These are phyloP conservation scores for Drosophila putrida DNA, from an alignment of 2,888 invertebrate genomes.

Conservation along the genomic window DNA sequence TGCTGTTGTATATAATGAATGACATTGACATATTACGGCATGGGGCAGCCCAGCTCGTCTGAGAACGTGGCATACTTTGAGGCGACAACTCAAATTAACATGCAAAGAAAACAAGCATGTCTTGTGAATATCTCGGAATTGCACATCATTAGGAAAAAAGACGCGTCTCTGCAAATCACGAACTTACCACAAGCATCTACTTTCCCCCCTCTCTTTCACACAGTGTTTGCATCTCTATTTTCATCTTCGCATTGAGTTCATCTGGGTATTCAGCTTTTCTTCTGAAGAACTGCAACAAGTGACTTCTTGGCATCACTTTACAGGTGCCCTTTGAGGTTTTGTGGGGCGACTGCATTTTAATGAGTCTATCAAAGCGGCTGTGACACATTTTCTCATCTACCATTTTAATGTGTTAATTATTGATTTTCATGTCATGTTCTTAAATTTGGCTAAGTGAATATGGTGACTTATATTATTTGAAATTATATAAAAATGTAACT, in stretches of 20 bases:
- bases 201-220: background rate
- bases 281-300: slow-evolving; percentile 44
- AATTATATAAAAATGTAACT: too few relatives aligned
- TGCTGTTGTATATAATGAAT: slow-evolving; percentile 72
- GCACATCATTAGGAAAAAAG: slow-evolving; percentile 63
- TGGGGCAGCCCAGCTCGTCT: slow-evolving; percentile 19
- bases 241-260: background rate
- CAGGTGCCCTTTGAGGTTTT: slow-evolving; percentile 52
- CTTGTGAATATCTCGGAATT: slow-evolving; percentile 50
- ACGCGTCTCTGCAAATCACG: slow-evolving; percentile 38
- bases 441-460: too few relatives aligned
- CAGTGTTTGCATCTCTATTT: background rate
- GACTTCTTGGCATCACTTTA: slow-evolving; percentile 19
- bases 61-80: slow-evolving; percentile 53
- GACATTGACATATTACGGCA: slow-evolving; percentile 71
- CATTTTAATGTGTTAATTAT: slow-evolving; percentile 30
- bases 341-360: slow-evolving; percentile 65
- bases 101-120: slow-evolving; percentile 10
- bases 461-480: too few relatives aligned
- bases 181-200: slow-evolving; percentile 23
- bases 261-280: slow-evolving; percentile 1
- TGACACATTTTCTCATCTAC: background rate
- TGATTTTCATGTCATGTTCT: slow-evolving; percentile 13
- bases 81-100: slow-evolving; percentile 21
- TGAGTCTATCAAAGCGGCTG: slow-evolving; percentile 35